phyloP scores from a whole-genome alignment of 2,888 invertebrate species.

The Caenorhabditis sp. region DNA sequence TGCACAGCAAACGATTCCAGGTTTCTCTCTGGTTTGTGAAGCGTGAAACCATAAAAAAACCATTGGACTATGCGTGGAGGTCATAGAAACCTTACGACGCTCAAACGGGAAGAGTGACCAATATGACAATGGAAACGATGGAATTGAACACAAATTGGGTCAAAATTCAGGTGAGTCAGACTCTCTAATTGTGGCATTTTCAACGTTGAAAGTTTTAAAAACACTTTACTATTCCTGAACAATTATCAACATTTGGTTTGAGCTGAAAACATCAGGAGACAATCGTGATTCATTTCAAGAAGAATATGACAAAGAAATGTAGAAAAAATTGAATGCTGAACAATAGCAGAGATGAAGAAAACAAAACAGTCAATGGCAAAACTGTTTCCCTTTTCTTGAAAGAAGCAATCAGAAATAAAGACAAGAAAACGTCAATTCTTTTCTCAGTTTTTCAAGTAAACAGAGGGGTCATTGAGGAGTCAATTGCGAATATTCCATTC shows the following conservation, averaged over 20 bases:
- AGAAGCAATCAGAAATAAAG: not conserved
- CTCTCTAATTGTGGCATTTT: constrained; percentile 8
- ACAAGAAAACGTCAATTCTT: constrained; percentile 2
- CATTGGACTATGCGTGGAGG: constrained; percentile 22
- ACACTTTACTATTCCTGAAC: no score
- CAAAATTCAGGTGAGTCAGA: constrained; percentile 48
- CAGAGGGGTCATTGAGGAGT: constrained; percentile 15
- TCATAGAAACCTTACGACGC: constrained; percentile 5
- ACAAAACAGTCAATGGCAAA: not conserved
- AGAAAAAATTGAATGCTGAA: not conserved
- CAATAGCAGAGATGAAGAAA: not conserved
- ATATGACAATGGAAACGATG: constrained; percentile 29
- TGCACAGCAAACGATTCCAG: not conserved
- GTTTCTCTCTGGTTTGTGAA: constrained; percentile 18
- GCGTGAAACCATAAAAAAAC: constrained; percentile 49
- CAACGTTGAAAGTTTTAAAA: no score
- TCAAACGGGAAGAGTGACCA: constrained; percentile 9
- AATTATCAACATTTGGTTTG: no score
- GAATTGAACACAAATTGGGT: constrained; percentile 31
- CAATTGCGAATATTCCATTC: constrained; percentile 17
- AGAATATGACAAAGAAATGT: not conserved
- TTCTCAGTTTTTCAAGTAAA: constrained; percentile 11
- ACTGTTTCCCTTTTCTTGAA: not conserved
- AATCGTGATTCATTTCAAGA: constrained; percentile 7
- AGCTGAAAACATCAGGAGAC: not conserved